Evolutionary conservation across 2,113 vertebrate genomes (phyloP).

Genomic region (Sylvilagus bachmani): DNA sequence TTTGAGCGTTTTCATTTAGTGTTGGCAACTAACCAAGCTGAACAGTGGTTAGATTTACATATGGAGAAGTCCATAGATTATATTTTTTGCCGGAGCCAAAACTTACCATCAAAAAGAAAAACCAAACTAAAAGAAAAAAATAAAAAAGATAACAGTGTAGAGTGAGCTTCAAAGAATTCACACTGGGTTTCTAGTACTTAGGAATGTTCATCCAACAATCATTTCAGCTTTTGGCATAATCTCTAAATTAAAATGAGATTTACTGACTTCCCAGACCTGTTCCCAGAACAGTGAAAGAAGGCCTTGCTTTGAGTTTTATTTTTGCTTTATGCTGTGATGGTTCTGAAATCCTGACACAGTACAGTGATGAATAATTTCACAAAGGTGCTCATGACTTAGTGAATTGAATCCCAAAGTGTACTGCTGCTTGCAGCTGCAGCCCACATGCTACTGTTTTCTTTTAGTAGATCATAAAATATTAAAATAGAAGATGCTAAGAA

Average conservation of each 20-base stretch:
- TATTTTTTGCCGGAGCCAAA: slow-evolving; percentile 65
- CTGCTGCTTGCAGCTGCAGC: not conserved
- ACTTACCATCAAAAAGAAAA: slow-evolving; percentile 32
- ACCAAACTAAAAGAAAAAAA: too few species aligned
- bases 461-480: not conserved
- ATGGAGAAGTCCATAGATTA: slow-evolving; percentile 32
- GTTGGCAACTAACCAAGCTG: slow-evolving; percentile 49
- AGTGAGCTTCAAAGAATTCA: slow-evolving; percentile 62
- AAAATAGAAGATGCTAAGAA: not conserved
- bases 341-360: slow-evolving; percentile 15
- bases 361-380: not conserved
- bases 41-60: slow-evolving; percentile 55
- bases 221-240: slow-evolving; percentile 16
- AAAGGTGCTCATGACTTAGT: not conserved
- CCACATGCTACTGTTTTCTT: not conserved
- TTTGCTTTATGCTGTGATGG: not conserved
- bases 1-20: not conserved
- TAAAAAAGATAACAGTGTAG: not conserved
- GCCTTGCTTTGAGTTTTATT: not conserved
- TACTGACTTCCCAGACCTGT: slow-evolving; percentile 49
- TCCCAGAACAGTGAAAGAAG: slow-evolving; percentile 52
- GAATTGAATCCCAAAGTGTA: not conserved
- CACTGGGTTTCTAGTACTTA: slow-evolving; percentile 26
- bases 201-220: not conserved
- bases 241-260: slow-evolving; percentile 60